These are phyloP conservation scores for Avahi laniger DNA, from an alignment of 2,797 vertebrate species.

Conservation along the genomic window DNA sequence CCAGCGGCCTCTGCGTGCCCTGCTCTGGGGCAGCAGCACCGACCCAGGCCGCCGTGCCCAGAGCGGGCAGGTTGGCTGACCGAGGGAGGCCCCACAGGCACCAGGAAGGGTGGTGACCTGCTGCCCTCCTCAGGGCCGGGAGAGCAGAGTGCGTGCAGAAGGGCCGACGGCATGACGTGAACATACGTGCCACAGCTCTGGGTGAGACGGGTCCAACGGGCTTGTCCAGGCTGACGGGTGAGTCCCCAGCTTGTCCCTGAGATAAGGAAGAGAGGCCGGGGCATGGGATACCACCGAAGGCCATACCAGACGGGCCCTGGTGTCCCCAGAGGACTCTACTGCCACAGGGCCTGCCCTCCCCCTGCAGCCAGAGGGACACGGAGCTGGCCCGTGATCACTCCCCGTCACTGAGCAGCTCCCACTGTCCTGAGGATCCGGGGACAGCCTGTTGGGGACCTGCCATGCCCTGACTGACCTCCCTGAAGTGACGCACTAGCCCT, in stretches of 20 bases:
- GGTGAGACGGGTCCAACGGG: not conserved
- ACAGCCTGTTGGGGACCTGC: not conserved
- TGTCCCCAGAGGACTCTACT: not conserved
- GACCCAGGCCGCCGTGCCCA: not conserved
- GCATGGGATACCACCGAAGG: not conserved
- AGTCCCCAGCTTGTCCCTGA: not conserved
- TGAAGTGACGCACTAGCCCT: not conserved
- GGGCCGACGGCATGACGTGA: not conserved
- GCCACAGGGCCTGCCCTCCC: not conserved
- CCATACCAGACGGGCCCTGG: not conserved
- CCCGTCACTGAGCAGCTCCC: not conserved
- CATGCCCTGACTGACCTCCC: not conserved
- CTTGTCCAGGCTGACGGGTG: not conserved
- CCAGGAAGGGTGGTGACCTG: not conserved
- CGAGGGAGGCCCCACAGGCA: not conserved
- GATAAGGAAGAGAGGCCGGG: not conserved
- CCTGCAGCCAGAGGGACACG: not conserved
- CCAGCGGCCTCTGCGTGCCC: not conserved
- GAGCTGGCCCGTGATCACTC: not conserved
- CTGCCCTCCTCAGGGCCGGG: not conserved
- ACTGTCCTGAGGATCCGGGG: too few relatives aligned
- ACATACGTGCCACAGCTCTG: rapidly evolving
- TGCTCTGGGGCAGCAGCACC: rapidly evolving
- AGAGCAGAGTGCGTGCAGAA: not conserved
- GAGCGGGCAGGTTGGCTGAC: not conserved